Base-by-base conservation (phyloP, 2,888 invertebrate species). In the Orthosia gracilis region DNA sequence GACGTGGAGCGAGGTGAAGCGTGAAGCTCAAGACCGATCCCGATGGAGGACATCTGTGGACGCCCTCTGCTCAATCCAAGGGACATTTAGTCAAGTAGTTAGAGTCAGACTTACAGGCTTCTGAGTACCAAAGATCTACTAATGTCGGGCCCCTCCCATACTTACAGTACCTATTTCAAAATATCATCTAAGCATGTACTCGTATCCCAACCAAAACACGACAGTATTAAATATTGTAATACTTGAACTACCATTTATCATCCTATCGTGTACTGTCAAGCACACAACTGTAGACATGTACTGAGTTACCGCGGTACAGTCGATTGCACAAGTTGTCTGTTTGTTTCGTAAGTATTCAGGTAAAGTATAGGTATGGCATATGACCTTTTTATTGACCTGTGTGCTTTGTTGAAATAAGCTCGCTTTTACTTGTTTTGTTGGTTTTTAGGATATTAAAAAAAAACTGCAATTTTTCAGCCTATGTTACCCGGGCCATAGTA, bases 181-280 rank as follows among this genome's bases (percentile, higher is more conserved):
- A 76, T 4, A n/a, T 17, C 31, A 15, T 52, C 18, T n/a, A 3
- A 0, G 17, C 17, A 23, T 15, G 58, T 4, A n/a, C n/a, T n/a
- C n/a, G n/a, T n/a, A 67, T 49, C 13, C 58, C 52, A 57, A 50
- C 31, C 12, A 12, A 64, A 17, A 26, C 23, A 63, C 12, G 50
- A 62, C 52, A 64, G 12, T 70, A 62, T 71, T 59, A 40, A 63
- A 76, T 73, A 80, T 40, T 66, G n/a, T 66, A 79, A 62, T 79
- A 66, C 57, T 57, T n/a, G 73, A 52, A 62, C 80, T 52, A 49
- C 12, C 62, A 78, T 78, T 78, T 57, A 78, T 78, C 80, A 73
- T 79, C 0, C 17, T n/a, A 66, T 49, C 77, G 66, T 80, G 80
- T 78, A 80, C 80, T 66, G 73, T 79, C 79, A 57, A 52, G 21